Evolutionary conservation across 2,797 vertebrate species (phyloP).

Genomic region (Eidolon dupreanum): DNA sequence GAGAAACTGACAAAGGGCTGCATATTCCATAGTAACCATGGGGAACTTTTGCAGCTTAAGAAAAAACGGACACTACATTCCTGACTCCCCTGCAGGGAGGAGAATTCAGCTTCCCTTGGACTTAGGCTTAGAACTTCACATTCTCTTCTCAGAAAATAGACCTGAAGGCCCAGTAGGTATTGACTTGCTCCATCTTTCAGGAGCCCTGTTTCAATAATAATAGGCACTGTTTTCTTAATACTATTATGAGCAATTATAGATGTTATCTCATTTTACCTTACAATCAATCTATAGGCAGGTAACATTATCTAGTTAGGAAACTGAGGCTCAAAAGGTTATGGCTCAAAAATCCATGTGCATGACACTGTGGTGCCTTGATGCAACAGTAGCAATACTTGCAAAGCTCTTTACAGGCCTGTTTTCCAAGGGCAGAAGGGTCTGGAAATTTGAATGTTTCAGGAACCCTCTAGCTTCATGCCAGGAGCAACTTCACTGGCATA

Average conservation of each 20-base stretch:
- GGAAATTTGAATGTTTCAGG: neutral
- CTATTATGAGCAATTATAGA: neutral
- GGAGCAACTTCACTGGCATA: neutral
- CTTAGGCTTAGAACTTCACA: neutral
- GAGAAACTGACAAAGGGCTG: neutral
- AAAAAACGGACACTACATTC: neutral
- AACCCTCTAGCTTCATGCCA: neutral
- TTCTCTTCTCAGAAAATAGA: neutral
- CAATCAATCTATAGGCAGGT: neutral
- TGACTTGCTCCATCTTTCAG: neutral
- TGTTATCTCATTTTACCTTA: neutral
- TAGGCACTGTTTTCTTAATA: neutral
- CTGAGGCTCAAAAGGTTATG: neutral
- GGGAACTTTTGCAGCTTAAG: neutral
- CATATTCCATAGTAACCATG: neutral
- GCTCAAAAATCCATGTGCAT: neutral
- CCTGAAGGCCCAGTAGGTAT: neutral
- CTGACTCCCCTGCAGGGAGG: neutral
- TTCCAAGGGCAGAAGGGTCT: neutral
- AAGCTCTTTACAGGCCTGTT: neutral
- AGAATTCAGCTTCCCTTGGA: neutral
- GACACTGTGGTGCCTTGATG: neutral
- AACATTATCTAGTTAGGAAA: neutral
- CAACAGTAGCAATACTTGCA: neutral
- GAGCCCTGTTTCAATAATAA: neutral